Conservation (phyloP, 1,140 invertebrate genomes). For the Uloborus diversus region DNA sequence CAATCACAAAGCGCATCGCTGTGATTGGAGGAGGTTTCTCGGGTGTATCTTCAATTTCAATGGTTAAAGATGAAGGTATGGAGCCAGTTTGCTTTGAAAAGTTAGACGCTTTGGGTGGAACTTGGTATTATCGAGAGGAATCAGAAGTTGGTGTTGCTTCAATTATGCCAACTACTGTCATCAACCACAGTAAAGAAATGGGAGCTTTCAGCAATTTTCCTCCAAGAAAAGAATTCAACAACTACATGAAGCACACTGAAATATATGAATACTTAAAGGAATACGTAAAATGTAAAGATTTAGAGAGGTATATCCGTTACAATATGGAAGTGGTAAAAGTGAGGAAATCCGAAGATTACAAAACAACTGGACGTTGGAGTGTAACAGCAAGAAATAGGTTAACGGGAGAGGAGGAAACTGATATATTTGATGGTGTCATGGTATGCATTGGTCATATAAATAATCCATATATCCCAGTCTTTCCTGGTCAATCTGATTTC, state of each 20-base stretch:
- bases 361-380: constrained; percentile 63
- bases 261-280: background rate
- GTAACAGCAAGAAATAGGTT: constrained; percentile 54
- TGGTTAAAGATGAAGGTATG: constrained; percentile 15
- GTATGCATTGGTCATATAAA: constrained; percentile 61
- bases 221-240: background rate
- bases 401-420: constrained; percentile 48
- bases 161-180: constrained; percentile 2
- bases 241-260: constrained; percentile 9
- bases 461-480: constrained; percentile 61
- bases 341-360: constrained; percentile 61
- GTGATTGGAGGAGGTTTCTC: constrained; percentile 17
- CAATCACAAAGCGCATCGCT: constrained; percentile 1
- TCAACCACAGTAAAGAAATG: constrained; percentile 34
- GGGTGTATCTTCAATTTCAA: background rate
- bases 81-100: constrained; percentile 40
- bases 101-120: constrained; percentile 66
- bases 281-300: background rate
- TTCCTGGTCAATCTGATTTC: constrained; percentile 56
- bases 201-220: background rate
- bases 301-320: constrained; percentile 38
- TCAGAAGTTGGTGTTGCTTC: background rate
- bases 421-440: constrained; percentile 49
- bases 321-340: constrained; percentile 53
- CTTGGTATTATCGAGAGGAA: constrained; percentile 68